Conservation (phyloP, 2,113 vertebrate genomes). For the Onychorhynchus coronatus region DNA sequence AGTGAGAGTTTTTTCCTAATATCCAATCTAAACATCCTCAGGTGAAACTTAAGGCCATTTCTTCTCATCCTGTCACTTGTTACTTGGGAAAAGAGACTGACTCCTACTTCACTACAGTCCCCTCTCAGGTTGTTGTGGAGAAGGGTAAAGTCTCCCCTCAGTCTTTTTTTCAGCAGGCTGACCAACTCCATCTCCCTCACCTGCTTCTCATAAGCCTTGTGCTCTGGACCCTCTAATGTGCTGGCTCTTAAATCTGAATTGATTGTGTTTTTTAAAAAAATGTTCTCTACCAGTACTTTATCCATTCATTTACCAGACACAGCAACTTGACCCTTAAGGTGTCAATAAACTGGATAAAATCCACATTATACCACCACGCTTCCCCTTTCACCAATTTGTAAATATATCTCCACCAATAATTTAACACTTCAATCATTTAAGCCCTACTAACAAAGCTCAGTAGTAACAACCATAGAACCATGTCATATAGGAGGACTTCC, state of each 20-base stretch:
- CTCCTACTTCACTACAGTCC: not conserved
- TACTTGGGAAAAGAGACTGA: not conserved
- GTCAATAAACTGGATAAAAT: not conserved
- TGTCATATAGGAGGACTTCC: not conserved
- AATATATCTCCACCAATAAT: not conserved
- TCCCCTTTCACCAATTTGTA: not conserved
- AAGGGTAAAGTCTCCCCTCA: not conserved
- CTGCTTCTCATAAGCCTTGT: not conserved
- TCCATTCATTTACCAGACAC: not conserved
- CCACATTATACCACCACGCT: not conserved
- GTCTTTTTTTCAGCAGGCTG: not conserved
- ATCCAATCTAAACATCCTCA: not conserved
- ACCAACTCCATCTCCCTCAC: not conserved
- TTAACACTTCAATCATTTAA: not conserved
- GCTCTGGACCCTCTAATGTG: accelerated
- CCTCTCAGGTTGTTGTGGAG: not conserved
- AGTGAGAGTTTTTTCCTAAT: not conserved
- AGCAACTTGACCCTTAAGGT: not conserved
- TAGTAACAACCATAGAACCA: not conserved
- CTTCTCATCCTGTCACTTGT: not conserved
- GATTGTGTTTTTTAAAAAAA: accelerated
- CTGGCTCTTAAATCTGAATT: not conserved
- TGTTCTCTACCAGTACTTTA: not conserved
- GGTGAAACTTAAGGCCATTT: not conserved
- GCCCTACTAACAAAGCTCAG: not conserved